Conservation (phyloP, 2,888 invertebrate species). For the Pseudoips prasinana region DNA sequence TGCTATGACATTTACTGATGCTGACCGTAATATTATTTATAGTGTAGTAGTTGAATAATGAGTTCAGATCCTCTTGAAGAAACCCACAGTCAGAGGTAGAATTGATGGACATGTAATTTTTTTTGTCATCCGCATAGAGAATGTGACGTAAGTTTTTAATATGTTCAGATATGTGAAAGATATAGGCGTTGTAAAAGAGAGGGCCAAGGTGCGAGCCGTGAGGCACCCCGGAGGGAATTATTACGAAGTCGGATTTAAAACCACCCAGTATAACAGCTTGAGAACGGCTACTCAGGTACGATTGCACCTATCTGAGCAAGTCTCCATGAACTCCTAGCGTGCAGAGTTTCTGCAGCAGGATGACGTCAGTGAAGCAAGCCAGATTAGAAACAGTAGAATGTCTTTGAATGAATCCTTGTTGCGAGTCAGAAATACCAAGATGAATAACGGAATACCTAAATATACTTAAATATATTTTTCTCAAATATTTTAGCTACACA, state of each 20-base stretch:
- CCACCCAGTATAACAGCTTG: constrained; percentile 16
- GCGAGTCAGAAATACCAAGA: too few relatives aligned
- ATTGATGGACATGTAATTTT: constrained; percentile 3
- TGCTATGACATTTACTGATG: background rate
- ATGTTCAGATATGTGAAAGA: constrained; percentile 12
- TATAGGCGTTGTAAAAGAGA: constrained; percentile 19
- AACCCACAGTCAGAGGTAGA: background rate
- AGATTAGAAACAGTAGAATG: too few relatives aligned
- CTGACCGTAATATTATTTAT: constrained; percentile 1
- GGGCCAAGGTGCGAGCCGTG: constrained; percentile 29
- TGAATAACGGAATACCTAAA: too few relatives aligned
- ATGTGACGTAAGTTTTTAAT: too few relatives aligned
- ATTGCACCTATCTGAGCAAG: constrained; percentile 1
- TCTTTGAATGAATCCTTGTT: too few relatives aligned
- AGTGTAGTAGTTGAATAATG: background rate
- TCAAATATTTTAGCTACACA: too few relatives aligned
- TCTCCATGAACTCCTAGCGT: too few relatives aligned
- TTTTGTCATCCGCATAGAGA: constrained; percentile 10
- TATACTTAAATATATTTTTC: too few relatives aligned
- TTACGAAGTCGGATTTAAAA: constrained; percentile 10
- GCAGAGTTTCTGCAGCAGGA: too few relatives aligned
- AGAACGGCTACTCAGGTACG: constrained; percentile 14
- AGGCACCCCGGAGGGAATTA: constrained; percentile 20
- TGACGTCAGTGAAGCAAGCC: too few relatives aligned
- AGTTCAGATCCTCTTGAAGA: constrained; percentile 4